Percentiles rank a stretch among this genome's conserved stretches.
Evolutionary conservation across 2,113 vertebrate species (phyloP).

Genomic region (Pithys albifrons): DNA sequence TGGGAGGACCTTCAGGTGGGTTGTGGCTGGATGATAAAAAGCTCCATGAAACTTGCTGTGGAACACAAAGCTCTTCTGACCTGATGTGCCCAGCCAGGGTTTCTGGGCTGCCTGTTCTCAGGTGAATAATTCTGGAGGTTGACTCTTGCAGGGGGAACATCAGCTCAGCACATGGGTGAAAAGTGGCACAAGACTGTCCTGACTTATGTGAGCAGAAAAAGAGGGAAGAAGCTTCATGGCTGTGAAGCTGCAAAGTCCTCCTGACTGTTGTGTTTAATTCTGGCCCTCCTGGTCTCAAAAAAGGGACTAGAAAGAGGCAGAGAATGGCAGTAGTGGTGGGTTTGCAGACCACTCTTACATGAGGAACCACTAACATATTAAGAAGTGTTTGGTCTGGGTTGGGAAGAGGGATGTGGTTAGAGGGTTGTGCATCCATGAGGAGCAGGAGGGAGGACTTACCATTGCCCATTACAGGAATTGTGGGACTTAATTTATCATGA

Average conservation of each 20-base stretch:
- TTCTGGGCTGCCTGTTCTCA: not conserved
- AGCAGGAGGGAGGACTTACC: not conserved
- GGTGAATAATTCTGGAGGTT: not conserved
- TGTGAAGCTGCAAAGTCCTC: not conserved
- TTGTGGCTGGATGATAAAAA: not conserved
- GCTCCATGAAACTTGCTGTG: not conserved
- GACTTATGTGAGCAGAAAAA: not conserved
- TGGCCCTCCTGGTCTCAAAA: not conserved
- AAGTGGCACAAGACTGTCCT: not conserved
- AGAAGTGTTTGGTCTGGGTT: not conserved
- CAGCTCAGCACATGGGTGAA: not conserved
- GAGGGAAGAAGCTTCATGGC: not conserved
- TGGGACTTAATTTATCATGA: not conserved
- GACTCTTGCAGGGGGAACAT: not conserved
- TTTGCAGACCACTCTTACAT: not conserved
- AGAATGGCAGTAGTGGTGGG: not conserved
- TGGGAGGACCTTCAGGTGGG: not conserved
- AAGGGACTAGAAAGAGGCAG: not conserved
- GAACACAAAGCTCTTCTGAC: not conserved
- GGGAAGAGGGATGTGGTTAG: not conserved
- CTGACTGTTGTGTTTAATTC: not conserved
- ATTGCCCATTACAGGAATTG: not conserved
- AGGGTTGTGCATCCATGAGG: not conserved
- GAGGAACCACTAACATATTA: not conserved
- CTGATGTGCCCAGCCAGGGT: rapidly evolving